Evolutionary conservation across 2,113 vertebrate genomes (phyloP), one percentile per base, ranked within the genome.

Genomic region (Casuarius casuarius): DNA sequence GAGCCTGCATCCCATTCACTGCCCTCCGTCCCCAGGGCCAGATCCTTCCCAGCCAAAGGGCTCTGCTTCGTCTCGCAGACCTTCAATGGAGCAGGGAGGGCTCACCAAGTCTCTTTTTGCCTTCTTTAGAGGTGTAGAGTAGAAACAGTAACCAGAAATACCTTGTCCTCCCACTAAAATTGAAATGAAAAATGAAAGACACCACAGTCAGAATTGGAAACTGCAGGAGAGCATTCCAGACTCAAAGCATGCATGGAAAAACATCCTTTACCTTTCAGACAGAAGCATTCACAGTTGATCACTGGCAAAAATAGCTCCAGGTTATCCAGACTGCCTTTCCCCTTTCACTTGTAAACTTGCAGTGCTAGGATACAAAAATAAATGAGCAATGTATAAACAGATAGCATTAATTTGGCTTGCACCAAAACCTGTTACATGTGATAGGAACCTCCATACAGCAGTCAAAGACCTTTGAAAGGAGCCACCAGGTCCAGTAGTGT

Each of bases 1-100:
- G n/a, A 91, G 7, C 29, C 22, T 22, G 51, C 14, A n/a, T 94
- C 84, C 88, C 68, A 94, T 54, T 95, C 65, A 73, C 56, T 49
- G 56, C 14, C 68, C 70, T 35, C 35, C 8, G 12, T 67, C 10
- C 3, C 0, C n/a, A 38, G 28, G n/a, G 79, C 28, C 1, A 1
- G 10, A 23, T 67, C 26, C 6, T 84, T 71, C 42, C 31, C 40
- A 77, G 44, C 10, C 62, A 52, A 18, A 75, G 48, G 21, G 4
- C 62, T 93, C 67, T 67, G 40, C 29, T 79, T 35, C n/a, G 65
- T 82, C 52, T 33, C 20, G 46, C 44, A 75, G 38, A 18, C 42
- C 42, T 38, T 20, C 33, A 76, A 28, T 9, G 3, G 31, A 48
- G 21, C 4, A 51, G 31, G 73, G 31, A 83, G 17, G 35, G 38